phyloP scores from a whole-genome alignment of 2,113 vertebrate genomes.

The Stigmatopora nigra region DNA sequence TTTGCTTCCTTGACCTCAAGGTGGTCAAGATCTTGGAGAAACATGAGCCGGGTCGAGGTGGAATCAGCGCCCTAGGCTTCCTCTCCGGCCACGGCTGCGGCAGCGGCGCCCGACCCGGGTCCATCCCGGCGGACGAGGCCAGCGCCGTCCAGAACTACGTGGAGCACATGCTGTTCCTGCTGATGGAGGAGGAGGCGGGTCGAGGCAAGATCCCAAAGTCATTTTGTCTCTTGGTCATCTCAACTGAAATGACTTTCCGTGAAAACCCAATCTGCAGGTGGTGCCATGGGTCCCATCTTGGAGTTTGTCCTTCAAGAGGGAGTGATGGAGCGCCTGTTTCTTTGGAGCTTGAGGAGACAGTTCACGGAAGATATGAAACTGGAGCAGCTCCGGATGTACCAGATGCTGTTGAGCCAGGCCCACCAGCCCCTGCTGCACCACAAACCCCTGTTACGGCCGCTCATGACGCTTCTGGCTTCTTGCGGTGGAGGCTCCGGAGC shows the following conservation, averaged over 20 bases:
- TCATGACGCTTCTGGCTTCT: slow-evolving; percentile 91
- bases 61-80: slow-evolving; percentile 33
- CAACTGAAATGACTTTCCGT: background rate
- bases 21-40: slow-evolving; percentile 91
- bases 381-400: slow-evolving; percentile 91
- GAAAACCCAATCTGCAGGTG: slow-evolving; percentile 48
- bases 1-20: slow-evolving; percentile 49
- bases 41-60: slow-evolving; percentile 77
- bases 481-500: slow-evolving; percentile 73
- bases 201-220: slow-evolving; percentile 50
- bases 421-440: slow-evolving; percentile 90
- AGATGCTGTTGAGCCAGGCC: slow-evolving; percentile 84
- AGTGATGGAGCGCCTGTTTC: slow-evolving; percentile 93
- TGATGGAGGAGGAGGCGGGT: slow-evolving; percentile 87
- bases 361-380: slow-evolving; percentile 93
- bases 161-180: slow-evolving; percentile 92
- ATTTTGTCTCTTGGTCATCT: background rate
- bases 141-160: slow-evolving; percentile 97
- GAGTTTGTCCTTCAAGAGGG: slow-evolving; percentile 94
- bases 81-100: slow-evolving; percentile 18
- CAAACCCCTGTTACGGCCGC: slow-evolving; percentile 88
- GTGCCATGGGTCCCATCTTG: slow-evolving; percentile 91
- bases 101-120: slow-evolving; percentile 49
- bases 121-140: slow-evolving; percentile 83
- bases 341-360: slow-evolving; percentile 89